Percentiles rank a stretch among this genome's conserved stretches.
phyloP scores from a whole-genome alignment of 2,797 vertebrate genomes.

The Lepilemur septentrionalis region DNA sequence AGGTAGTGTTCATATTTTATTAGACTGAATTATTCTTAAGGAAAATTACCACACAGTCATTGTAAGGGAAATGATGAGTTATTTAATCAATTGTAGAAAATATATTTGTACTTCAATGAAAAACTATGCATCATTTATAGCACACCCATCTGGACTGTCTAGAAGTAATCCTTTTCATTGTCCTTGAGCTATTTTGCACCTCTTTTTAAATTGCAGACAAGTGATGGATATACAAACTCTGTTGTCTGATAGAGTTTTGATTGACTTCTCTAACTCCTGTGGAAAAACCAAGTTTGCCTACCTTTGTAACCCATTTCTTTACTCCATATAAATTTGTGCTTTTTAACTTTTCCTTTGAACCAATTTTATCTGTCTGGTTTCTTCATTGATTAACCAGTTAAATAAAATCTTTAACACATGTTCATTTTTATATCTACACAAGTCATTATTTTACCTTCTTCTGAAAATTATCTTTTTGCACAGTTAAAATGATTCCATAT shows the following conservation, averaged over 20 bases:
- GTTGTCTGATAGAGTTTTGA: neutral
- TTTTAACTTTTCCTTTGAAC: slow-evolving; percentile 27
- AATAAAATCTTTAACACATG: neutral
- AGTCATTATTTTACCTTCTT: neutral
- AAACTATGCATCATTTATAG: neutral
- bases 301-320: neutral
- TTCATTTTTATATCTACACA: neutral
- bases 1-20: neutral
- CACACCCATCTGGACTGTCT: neutral
- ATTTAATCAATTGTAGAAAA: neutral
- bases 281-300: neutral
- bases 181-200: neutral
- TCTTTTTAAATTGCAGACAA: neutral
- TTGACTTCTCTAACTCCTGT: neutral
- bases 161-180: neutral
- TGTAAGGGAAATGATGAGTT: neutral
- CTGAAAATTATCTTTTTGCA: slow-evolving; percentile 8
- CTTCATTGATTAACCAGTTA: neutral
- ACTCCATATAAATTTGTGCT: neutral
- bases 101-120: neutral
- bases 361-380: neutral
- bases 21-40: slow-evolving; percentile 1
- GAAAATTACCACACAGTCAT: neutral
- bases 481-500: neutral
- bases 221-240: neutral